A percentile compares a stretch with the other conserved stretches of the same genome.
Evolutionary conservation across 2,113 vertebrate species (phyloP).

Genomic region (Tragelaphus scriptus): DNA sequence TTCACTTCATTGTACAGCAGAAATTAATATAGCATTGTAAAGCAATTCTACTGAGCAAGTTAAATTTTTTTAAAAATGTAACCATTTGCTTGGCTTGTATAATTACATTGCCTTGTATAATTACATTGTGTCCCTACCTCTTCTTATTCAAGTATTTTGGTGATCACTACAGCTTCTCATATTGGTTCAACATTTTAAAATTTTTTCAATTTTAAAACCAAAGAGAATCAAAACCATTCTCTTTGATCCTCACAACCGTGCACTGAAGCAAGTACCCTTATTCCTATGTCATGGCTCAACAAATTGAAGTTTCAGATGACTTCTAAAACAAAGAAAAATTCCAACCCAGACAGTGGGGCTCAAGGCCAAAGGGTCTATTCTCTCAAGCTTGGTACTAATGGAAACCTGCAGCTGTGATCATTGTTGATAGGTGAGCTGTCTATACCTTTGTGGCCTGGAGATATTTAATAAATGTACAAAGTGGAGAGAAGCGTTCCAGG

Average conservation of each 20-base stretch:
- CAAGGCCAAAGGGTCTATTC: neutral
- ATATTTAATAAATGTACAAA: neutral
- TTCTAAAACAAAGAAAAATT: neutral
- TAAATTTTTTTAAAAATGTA: neutral
- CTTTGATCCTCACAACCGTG: neutral
- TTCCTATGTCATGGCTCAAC: neutral
- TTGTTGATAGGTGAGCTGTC: neutral
- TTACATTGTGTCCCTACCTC: rapidly evolving
- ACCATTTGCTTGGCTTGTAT: too few species aligned
- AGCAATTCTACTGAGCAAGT: neutral
- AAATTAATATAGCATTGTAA: neutral
- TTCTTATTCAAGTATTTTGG: neutral
- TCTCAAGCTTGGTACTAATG: neutral
- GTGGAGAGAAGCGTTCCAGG: neutral
- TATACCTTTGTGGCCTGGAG: neutral
- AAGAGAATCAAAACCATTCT: neutral
- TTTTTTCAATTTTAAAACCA: neutral
- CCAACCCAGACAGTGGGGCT: neutral
- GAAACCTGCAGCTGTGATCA: neutral
- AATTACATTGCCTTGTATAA: neutral
- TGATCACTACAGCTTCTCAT: neutral
- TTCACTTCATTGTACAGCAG: neutral
- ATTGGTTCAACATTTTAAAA: neutral
- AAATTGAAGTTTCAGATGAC: neutral
- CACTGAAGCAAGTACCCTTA: neutral